phyloP scores from a whole-genome alignment of 2,888 invertebrate genomes.

The Tuberolachnus salignus region DNA sequence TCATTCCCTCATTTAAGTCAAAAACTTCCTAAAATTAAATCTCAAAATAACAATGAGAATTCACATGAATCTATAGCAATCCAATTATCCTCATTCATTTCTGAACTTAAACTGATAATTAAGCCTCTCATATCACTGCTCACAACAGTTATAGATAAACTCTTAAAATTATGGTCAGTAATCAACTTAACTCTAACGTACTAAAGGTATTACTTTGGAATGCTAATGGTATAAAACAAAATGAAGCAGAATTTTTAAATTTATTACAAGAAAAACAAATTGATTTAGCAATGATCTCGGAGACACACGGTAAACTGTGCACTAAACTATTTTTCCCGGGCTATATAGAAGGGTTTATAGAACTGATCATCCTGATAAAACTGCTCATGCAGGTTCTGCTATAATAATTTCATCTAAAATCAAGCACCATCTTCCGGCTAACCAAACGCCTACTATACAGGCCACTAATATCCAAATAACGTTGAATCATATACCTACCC shows the following conservation, averaged over 20 bases:
- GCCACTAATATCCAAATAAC: neutral
- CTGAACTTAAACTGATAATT: slow-evolving; percentile 13
- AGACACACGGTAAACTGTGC: neutral
- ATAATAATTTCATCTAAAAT: neutral
- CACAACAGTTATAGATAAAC: slow-evolving; percentile 16
- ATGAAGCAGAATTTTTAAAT: neutral
- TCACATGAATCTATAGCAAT: neutral
- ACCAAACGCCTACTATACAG: slow-evolving; percentile 1
- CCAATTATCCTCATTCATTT: slow-evolving; percentile 13
- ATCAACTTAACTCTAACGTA: slow-evolving; percentile 7
- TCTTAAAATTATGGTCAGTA: slow-evolving; percentile 6
- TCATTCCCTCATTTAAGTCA: neutral
- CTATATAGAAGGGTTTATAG: neutral
- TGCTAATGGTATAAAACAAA: neutral
- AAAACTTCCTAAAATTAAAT: neutral
- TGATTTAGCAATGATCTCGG: neutral
- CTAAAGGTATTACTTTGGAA: neutral
- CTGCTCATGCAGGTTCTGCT: slow-evolving; percentile 10
- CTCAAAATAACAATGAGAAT: slow-evolving; percentile 1
- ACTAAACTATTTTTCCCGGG: neutral
- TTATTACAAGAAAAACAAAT: slow-evolving; percentile 4
- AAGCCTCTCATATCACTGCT: neutral
- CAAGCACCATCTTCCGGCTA: neutral
- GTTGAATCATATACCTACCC: no score
- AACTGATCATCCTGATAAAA: slow-evolving; percentile 1